Percentiles rank a stretch among this genome's conserved stretches.
Conservation (phyloP, 1,140 invertebrate species). For the Drosophila ohnishii region DNA sequence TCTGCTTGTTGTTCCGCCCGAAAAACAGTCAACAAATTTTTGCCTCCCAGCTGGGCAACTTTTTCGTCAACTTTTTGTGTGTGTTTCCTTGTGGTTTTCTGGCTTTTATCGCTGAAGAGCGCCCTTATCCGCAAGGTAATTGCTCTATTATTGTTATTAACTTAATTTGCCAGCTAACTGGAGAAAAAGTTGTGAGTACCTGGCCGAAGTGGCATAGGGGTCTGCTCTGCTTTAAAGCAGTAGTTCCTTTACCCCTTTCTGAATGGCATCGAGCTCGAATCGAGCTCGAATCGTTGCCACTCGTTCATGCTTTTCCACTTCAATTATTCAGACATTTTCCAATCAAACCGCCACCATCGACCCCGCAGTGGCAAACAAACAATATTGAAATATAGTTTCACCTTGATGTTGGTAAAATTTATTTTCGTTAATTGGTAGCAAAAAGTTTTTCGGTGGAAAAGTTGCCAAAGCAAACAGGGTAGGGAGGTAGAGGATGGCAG, state of each 20-base stretch:
- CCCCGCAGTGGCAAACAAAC: slow-evolving; percentile 22
- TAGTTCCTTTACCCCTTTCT: slow-evolving; percentile 1
- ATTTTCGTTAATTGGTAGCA: slow-evolving; percentile 67
- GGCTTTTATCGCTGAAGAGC: slow-evolving; percentile 19
- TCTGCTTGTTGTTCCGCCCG: slow-evolving; percentile 32
- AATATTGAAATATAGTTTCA: slow-evolving; percentile 59
- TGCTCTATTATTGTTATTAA: slow-evolving; percentile 50
- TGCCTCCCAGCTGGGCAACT: slow-evolving; percentile 24
- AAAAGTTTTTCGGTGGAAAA: slow-evolving; percentile 40
- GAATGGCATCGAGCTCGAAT: slow-evolving; percentile 1
- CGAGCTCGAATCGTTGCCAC: slow-evolving; percentile 11
- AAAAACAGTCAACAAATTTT: slow-evolving; percentile 53
- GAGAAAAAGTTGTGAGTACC: slow-evolving; percentile 12
- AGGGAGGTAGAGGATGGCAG: background rate
- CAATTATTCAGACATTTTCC: slow-evolving; percentile 54
- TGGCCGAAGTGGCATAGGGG: background rate
- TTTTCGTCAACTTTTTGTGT: slow-evolving; percentile 47
- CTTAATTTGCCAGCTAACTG: slow-evolving; percentile 28
- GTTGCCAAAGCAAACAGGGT: slow-evolving; percentile 41
- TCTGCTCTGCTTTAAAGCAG: slow-evolving; percentile 15
- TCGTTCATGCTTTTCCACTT: slow-evolving; percentile 32
- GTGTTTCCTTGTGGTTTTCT: slow-evolving; percentile 16
- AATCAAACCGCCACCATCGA: slow-evolving; percentile 27
- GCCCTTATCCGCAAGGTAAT: slow-evolving; percentile 36
- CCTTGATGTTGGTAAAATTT: slow-evolving; percentile 47